Percentiles rank a stretch among this genome's conserved stretches.
These are phyloP conservation scores for Atopsyche davidsoni DNA, from an alignment of 1,140 invertebrate genomes.

Conservation along the genomic window DNA sequence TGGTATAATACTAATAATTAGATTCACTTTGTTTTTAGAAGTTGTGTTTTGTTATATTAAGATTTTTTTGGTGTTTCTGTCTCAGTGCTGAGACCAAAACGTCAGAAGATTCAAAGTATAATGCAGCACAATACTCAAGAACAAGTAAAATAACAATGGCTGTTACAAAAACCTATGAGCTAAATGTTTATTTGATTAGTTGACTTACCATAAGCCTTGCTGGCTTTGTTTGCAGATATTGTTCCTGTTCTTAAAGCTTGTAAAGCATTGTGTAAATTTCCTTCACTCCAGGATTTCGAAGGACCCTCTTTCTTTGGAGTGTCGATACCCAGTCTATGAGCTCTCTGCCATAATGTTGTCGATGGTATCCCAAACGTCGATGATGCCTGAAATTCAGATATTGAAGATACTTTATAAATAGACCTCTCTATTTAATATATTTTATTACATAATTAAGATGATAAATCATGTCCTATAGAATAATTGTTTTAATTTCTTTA, in stretches of 20 bases:
- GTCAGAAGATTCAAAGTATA: no score
- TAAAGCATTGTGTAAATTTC: slow-evolving; percentile 71
- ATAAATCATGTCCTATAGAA: no score
- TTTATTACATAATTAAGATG: no score
- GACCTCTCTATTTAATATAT: no score
- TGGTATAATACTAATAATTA: background rate
- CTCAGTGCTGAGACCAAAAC: no score
- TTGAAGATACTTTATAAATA: no score
- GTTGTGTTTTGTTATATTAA: no score
- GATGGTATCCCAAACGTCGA: slow-evolving; percentile 82
- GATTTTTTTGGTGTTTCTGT: no score
- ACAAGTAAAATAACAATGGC: background rate
- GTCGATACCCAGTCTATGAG: slow-evolving; percentile 77
- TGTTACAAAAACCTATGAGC: background rate
- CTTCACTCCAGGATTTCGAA: slow-evolving; percentile 82
- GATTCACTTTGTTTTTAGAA: background rate
- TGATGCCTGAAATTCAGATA: slow-evolving; percentile 58
- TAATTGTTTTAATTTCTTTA: no score
- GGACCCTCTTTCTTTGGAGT: slow-evolving; percentile 84
- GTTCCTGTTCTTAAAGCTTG: slow-evolving; percentile 74
- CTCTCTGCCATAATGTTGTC: slow-evolving; percentile 84
- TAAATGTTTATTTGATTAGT: background rate
- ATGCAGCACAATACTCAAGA: no score
- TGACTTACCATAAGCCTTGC: slow-evolving; percentile 73
- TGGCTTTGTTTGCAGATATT: slow-evolving; percentile 84